phyloP scores from a whole-genome alignment of 2,888 invertebrate genomes.

The Dione juno region DNA sequence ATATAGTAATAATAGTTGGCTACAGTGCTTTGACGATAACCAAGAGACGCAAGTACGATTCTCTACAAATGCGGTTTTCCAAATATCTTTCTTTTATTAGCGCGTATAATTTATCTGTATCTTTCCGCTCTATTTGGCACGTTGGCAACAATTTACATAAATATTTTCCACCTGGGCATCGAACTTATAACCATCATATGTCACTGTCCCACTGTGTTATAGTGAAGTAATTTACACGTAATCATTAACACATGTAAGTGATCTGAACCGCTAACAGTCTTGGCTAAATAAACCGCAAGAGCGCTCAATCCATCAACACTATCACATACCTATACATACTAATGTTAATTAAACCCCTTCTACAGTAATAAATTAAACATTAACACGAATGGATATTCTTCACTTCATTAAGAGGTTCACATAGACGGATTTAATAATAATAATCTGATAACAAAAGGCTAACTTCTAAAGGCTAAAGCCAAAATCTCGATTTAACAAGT shows the following conservation, averaged over 20 bases:
- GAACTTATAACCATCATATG: no score
- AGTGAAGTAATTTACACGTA: no score
- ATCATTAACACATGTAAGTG: background rate
- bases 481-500: background rate
- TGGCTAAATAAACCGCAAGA: background rate
- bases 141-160: no score
- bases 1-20: no score
- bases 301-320: background rate
- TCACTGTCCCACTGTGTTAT: no score
- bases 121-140: no score
- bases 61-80: no score
- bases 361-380: conserved; percentile 1
- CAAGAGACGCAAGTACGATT: no score
- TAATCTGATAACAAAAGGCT: background rate
- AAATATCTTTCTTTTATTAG: no score
- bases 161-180: no score
- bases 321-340: background rate
- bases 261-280: background rate
- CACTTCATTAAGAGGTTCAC: background rate
- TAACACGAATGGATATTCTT: background rate
- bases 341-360: background rate
- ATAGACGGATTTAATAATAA: background rate
- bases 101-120: no score
- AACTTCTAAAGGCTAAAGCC: background rate
- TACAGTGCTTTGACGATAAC: no score